A percentile compares a stretch with the other conserved stretches of the same genome.
Evolutionary conservation across 2,113 vertebrate species (phyloP).

Genomic region (Gnathonemus echidnorhynchus): DNA sequence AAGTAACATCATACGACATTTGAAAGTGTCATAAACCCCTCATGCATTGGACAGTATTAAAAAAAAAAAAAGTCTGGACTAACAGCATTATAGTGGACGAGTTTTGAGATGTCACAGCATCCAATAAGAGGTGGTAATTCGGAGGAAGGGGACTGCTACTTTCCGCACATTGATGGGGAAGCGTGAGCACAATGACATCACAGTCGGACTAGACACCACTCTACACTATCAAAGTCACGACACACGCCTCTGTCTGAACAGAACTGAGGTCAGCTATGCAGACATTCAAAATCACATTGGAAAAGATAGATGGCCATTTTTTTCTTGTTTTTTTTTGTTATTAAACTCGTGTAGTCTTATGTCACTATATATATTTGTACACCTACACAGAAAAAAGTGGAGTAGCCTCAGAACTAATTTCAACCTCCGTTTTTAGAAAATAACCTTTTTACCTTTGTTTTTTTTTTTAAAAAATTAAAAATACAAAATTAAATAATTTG

Average conservation of each 20-base stretch:
- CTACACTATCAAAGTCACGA: conserved; percentile 7
- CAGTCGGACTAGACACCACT: conserved; percentile 7
- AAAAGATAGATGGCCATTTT: not conserved
- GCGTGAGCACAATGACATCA: not conserved
- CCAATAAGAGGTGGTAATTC: not conserved
- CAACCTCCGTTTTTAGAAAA: conserved; percentile 59
- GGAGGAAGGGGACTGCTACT: not conserved
- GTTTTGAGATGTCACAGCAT: not conserved
- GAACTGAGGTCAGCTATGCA: not conserved
- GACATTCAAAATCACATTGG: conserved; percentile 10
- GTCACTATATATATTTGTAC: conserved; percentile 8
- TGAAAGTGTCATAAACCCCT: not conserved
- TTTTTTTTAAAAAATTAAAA: conserved; percentile 51
- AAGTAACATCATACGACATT: not conserved
- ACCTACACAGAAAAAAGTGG: conserved; percentile 23
- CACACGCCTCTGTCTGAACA: not conserved
- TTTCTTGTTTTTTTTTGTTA: not conserved
- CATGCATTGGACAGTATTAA: not conserved
- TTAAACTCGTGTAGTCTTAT: not conserved
- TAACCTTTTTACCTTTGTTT: conserved; percentile 51
- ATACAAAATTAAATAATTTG: conserved; percentile 72
- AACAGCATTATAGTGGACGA: not conserved
- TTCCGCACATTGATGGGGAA: not conserved
- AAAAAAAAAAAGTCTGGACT: not conserved
- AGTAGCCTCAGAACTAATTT: conserved; percentile 30